A percentile compares a stretch with the other conserved stretches of the same genome.
Conservation (phyloP, 2,113 vertebrate genomes). For the Ageneiosus marmoratus region DNA sequence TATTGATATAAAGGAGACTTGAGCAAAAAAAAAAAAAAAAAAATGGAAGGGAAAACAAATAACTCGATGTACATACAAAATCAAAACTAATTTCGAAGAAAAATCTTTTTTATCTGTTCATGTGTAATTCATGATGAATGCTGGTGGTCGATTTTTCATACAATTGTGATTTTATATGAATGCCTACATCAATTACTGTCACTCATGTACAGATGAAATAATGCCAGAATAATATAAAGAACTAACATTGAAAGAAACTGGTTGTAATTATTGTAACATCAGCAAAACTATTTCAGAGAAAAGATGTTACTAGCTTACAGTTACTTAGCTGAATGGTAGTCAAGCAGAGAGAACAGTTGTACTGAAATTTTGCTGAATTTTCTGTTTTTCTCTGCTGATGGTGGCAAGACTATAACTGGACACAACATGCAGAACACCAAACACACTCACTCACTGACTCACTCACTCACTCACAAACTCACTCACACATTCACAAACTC, state of each 20-base stretch:
- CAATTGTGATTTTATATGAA: slow-evolving; percentile 1
- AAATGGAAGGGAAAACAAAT: not conserved
- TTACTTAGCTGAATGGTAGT: no score
- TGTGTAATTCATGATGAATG: not conserved
- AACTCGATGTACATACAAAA: not conserved
- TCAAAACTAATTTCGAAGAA: not conserved
- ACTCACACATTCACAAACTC: no score
- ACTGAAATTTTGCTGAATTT: no score
- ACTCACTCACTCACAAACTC: no score
- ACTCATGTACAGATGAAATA: not conserved
- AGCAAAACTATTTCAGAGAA: not conserved
- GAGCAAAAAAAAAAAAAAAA: not conserved
- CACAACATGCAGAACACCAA: no score
- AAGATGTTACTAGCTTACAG: no score
- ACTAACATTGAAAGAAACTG: not conserved
- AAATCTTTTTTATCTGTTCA: not conserved
- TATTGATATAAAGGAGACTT: not conserved
- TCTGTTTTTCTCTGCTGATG: no score
- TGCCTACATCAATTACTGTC: not conserved
- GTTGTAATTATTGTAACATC: not conserved
- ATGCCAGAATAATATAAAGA: not conserved
- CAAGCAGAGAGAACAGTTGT: no score
- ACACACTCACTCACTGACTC: no score
- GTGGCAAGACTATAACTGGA: no score
- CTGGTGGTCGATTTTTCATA: not conserved